Base-by-base conservation (phyloP, 2,797 vertebrate species). In the Aeoliscus strigatus region DNA sequence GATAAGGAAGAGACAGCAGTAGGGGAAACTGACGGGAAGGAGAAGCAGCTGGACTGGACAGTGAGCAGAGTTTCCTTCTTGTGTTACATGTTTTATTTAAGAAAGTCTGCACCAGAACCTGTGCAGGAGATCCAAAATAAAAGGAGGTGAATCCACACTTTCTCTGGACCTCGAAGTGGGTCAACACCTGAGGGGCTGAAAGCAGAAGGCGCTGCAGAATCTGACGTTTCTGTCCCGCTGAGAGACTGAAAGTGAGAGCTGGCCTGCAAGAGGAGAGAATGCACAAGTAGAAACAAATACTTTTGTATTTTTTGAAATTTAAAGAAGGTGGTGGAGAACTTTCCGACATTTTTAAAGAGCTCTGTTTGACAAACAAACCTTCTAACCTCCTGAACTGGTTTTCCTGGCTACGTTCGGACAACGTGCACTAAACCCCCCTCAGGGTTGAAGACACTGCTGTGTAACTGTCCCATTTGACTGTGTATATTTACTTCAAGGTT, bases 181-280 rank as follows among this genome's bases (percentile, higher is more conserved):
- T 59, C 50, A 73, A 69, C 69, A 77, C 58, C 66, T 78, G 79
- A 76, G 63, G 43, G 59, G 64, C 60, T 68, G 57, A 73, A 56
- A 65, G 51, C 59, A 63, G 66, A 33, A 45, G 47, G 41, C 45
- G 45, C 12, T 10, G 9, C 8, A 34, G 23, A 12, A 36, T 60
- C 43, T 41, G 37, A 70, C 27, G 25, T 49, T 52, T 52, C 61
- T 61, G 48, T 63, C 14, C 33, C 3, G 3, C 30, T 50, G 33
- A 51, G 24, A 60, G 39, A 53, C n/a, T n/a, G n/a, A n/a, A 34
- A 1, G 11, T 25, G 8, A 28, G 15, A 47, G 21, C 14, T 12
- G 2, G 12, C 31, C 30, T 26, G 41, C 17, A 12, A 13, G 34
- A 1, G 21, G 21, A 23, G 3, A 34, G 13, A 1, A 59, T 39